Evolutionary conservation across 2,888 invertebrate genomes (phyloP), one percentile per base, ranked within the genome.

Genomic region (Achlya flavicornis): DNA sequence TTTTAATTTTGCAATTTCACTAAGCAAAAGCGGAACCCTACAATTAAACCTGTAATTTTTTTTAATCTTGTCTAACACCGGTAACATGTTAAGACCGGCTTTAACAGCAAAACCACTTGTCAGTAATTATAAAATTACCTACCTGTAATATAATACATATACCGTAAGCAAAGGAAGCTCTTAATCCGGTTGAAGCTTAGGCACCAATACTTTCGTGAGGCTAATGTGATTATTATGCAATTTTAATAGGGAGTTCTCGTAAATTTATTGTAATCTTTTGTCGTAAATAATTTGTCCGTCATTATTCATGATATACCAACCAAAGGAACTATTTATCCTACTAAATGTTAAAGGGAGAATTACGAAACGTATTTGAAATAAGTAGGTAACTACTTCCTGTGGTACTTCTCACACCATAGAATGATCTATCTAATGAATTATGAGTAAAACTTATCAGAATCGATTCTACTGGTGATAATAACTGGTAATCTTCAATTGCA

Each of bases 161-260:
- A 59, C 58, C 58, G 58, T 59, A 59, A 59, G n/a, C 35, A 16
- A 14, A 35, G 63, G 68, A 59, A 53, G 46, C 58, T 26, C 59
- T 64, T 69, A 73, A 73, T 71, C 73, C 68, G 53, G 61, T 73
- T 73, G 73, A 58, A 67, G 65, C 68, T 66, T 66, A 68, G 63
- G 65, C 58, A 64, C 61, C 26, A 64, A 63, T 59, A 58, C 46
- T 43, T 38, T 62, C 35, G 12, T 48, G 16, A 48, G 7, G 48
- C 10, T 14, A 3, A 14, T 48, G 48, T 48, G 8, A 14, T n/a
- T 48, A 6, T 2, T 48, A n/a, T 2, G 7, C 14, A n/a, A 12
- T 43, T 48, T 10, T 16, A 48, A 48, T 48, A 48, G 48, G n/a
- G 5, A 5, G 3, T 38, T 5, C 41, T 43, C 12, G 1, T 43